Conservation (phyloP, 2,888 invertebrate species). For the Opisthograptis luteolata region DNA sequence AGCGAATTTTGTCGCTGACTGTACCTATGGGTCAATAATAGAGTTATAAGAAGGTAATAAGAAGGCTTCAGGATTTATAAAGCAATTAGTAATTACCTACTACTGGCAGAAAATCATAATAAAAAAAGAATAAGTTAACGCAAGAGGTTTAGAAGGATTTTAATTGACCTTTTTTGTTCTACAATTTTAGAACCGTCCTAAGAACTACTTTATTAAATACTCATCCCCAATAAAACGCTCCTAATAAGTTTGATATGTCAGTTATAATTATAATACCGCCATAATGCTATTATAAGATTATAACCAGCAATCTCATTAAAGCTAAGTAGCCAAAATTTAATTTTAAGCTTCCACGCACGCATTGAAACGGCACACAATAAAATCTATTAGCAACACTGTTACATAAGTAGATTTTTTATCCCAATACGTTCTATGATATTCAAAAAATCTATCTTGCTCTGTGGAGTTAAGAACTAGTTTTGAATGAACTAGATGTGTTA, state of each 20-base stretch:
- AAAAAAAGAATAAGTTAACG: no score
- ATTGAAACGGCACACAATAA: slow-evolving; percentile 39
- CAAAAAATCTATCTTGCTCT: slow-evolving; percentile 33
- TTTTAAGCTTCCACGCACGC: slow-evolving; percentile 46
- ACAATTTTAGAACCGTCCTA: no score
- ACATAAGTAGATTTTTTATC: slow-evolving; percentile 46
- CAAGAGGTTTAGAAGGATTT: no score
- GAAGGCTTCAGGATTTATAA: no score
- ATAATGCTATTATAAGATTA: slow-evolving; percentile 17
- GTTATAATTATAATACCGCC: slow-evolving; percentile 14
- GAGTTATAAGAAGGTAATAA: no score
- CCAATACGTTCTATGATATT: slow-evolving; percentile 12
- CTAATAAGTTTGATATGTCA: slow-evolving; percentile 9
- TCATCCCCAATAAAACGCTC: not conserved
- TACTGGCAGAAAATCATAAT: no score
- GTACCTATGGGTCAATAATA: no score
- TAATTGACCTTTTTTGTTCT: not conserved
- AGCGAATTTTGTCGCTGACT: no score
- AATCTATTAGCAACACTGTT: slow-evolving; percentile 50
- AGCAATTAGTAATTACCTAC: no score
- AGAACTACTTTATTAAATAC: not conserved
- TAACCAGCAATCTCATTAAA: slow-evolving; percentile 17
- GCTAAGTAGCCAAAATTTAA: slow-evolving; percentile 25
- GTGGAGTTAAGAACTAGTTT: slow-evolving; percentile 30
- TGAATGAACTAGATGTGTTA: slow-evolving; percentile 5